Conservation (phyloP, 2,797 vertebrate species). For the Kryptolebias ocellatus region DNA sequence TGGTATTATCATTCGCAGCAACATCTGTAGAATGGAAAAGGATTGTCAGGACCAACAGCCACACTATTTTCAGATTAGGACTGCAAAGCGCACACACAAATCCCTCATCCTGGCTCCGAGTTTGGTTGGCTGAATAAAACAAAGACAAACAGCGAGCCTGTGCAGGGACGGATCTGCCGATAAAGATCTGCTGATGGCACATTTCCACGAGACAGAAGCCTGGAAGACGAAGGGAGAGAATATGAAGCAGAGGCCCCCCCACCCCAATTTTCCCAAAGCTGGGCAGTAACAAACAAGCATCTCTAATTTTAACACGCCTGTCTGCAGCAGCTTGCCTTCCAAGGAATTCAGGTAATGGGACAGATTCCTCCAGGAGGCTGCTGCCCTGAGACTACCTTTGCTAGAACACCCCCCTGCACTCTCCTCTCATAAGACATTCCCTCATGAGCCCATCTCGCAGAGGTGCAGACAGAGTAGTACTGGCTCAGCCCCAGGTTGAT, state of each 20-base stretch:
- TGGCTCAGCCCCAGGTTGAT: constrained; percentile 62
- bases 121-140: constrained; percentile 71
- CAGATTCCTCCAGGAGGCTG: constrained; percentile 57
- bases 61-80: constrained; percentile 68
- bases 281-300: constrained; percentile 38
- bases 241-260: constrained; percentile 5
- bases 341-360: constrained; percentile 70
- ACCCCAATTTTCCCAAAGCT: constrained; percentile 33
- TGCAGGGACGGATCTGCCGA: constrained; percentile 67
- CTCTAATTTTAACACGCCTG: constrained; percentile 33
- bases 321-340: constrained; percentile 36
- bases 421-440: constrained; percentile 47
- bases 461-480: constrained; percentile 71
- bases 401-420: constrained; percentile 18
- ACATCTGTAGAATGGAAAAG: constrained; percentile 59
- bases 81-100: constrained; percentile 54
- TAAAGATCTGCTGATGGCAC: constrained; percentile 73
- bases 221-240: constrained; percentile 31
- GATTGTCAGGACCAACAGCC: constrained; percentile 57
- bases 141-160: constrained; percentile 62
- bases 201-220: constrained; percentile 59
- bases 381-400: constrained; percentile 59
- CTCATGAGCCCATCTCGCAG: constrained; percentile 46
- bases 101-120: constrained; percentile 66
- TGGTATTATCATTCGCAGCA: constrained; percentile 68